A percentile compares a stretch with the other conserved stretches of the same genome.
These are phyloP conservation scores for Psilopsiagon aurifrons DNA, from an alignment of 2,113 vertebrate species.

Conservation along the genomic window DNA sequence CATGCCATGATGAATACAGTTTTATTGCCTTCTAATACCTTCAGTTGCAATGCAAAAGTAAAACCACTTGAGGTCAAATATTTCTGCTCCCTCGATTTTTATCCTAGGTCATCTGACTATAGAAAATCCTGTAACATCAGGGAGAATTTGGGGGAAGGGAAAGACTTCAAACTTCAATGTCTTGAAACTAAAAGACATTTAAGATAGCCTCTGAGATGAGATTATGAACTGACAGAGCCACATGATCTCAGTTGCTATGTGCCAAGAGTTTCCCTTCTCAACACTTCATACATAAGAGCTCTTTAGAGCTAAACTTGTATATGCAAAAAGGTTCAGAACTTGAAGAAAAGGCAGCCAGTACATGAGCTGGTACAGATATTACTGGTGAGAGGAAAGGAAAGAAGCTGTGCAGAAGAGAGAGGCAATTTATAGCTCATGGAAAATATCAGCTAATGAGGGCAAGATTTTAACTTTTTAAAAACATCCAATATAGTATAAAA, in stretches of 20 bases:
- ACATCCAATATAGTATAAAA: not conserved
- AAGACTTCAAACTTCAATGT: not conserved
- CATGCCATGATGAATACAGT: not conserved
- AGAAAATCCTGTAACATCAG: not conserved
- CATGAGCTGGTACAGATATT: not conserved
- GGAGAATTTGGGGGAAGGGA: not conserved
- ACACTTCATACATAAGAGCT: not conserved
- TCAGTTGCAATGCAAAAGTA: not conserved
- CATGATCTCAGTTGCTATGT: accelerated
- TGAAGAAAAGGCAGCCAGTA: not conserved
- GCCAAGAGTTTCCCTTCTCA: not conserved
- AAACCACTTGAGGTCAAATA: not conserved
- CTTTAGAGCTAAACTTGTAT: not conserved
- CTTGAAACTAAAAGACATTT: not conserved
- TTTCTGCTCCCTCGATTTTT: not conserved
- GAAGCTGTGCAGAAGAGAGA: not conserved
- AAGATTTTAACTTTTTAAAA: not conserved
- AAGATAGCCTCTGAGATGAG: not conserved
- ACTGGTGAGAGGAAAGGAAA: not conserved
- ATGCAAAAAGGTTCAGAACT: not conserved
- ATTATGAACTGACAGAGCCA: not conserved
- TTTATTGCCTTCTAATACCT: not conserved
- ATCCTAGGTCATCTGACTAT: not conserved
- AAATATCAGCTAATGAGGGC: not conserved
- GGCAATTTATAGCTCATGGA: not conserved